These are phyloP conservation scores for Diplolepis rosae DNA, from an alignment of 2,888 invertebrate species.

Conservation along the genomic window DNA sequence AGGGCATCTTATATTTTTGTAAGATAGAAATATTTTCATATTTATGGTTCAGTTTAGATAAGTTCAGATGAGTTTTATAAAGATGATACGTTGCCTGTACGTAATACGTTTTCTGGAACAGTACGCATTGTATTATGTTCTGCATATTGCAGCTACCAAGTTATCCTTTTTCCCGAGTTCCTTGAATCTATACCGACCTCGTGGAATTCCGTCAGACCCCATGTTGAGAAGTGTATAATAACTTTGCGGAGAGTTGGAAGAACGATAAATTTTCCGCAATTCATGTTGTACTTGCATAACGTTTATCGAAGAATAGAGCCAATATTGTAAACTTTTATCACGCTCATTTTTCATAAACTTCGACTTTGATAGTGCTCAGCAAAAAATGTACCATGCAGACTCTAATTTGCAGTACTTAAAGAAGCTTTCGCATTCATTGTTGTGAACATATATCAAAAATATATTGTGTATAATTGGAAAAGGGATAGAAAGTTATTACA, in stretches of 20 bases:
- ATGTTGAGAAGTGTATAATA: not conserved
- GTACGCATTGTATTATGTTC: not conserved
- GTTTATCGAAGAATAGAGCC: conserved; percentile 10
- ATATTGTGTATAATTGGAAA: too few species aligned
- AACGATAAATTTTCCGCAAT: not conserved
- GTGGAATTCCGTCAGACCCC: not conserved
- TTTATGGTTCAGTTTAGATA: too few species aligned
- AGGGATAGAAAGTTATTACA: too few species aligned
- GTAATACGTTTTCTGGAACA: not conserved
- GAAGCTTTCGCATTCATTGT: too few species aligned
- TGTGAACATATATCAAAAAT: too few species aligned
- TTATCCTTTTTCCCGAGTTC: not conserved
- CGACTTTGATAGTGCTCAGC: not conserved
- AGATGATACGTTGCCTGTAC: not conserved
- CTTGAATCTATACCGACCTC: not conserved
- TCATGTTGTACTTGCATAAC: not conserved
- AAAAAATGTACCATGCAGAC: not conserved
- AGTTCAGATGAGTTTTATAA: too few species aligned
- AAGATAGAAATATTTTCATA: too few species aligned
- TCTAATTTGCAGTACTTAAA: not conserved
- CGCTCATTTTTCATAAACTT: conserved; percentile 1
- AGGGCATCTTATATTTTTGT: too few species aligned
- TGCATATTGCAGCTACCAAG: not conserved
- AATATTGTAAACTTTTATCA: not conserved
- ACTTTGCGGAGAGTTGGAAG: not conserved